Evolutionary conservation across 2,113 vertebrate species (phyloP).

Genomic region (Trichomycterus rosablanca): DNA sequence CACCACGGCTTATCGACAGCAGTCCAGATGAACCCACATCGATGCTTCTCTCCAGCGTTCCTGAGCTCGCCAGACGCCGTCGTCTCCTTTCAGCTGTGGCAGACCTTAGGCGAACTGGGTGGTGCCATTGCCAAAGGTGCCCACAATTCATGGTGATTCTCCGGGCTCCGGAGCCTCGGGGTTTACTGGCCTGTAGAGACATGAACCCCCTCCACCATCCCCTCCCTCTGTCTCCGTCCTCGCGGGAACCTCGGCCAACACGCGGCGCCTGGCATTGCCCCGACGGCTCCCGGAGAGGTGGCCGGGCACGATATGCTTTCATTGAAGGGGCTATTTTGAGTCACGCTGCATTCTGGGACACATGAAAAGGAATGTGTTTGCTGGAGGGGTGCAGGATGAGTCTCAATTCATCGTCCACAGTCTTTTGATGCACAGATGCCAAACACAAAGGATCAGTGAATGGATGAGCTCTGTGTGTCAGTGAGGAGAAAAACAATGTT

Average conservation of each 20-base stretch:
- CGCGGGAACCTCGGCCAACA: slow-evolving; percentile 68
- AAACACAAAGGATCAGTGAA: slow-evolving; percentile 6
- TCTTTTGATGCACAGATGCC: not conserved
- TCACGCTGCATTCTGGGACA: slow-evolving; percentile 63
- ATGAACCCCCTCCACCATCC: slow-evolving; percentile 49
- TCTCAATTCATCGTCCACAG: slow-evolving; percentile 21
- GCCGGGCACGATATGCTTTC: slow-evolving; percentile 70
- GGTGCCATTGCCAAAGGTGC: slow-evolving; percentile 62
- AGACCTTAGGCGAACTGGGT: slow-evolving; percentile 61
- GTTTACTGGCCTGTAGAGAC: slow-evolving; percentile 73
- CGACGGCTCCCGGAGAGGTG: slow-evolving; percentile 64
- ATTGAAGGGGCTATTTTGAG: slow-evolving; percentile 65
- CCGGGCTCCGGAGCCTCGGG: slow-evolving; percentile 61
- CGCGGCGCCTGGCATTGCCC: slow-evolving; percentile 59
- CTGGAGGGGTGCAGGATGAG: slow-evolving; percentile 54
- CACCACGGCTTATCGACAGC: slow-evolving; percentile 68
- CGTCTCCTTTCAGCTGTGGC: slow-evolving; percentile 62
- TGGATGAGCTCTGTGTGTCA: too few species aligned
- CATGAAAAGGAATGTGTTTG: slow-evolving; percentile 65
- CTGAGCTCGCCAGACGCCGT: slow-evolving; percentile 58
- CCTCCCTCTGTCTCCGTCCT: too few species aligned
- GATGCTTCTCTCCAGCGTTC: slow-evolving; percentile 61
- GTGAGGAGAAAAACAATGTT: too few species aligned
- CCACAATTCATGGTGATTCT: slow-evolving; percentile 66
- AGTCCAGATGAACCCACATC: slow-evolving; percentile 76